phyloP scores from a whole-genome alignment of 2,797 vertebrate species.

The Glyptemys insculpta region DNA sequence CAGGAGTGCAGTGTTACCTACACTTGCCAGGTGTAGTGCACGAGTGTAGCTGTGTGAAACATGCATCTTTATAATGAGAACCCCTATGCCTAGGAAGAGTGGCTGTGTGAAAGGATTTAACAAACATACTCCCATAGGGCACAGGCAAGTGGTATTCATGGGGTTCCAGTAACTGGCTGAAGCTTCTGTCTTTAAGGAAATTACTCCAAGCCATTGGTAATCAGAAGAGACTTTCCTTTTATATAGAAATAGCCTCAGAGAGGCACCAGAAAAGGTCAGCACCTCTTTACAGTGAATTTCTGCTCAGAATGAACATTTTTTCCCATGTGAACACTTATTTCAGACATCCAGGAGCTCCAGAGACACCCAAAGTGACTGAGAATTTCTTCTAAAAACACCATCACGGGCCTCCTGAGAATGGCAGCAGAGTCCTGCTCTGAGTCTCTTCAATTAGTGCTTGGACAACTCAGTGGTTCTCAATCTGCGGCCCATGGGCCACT shows the following conservation, averaged over 20 bases:
- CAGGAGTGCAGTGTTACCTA: background rate
- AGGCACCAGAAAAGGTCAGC: background rate
- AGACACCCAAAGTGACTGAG: background rate
- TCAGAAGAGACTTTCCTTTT: background rate
- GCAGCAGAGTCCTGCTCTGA: background rate
- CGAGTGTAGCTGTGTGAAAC: background rate
- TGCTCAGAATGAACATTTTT: background rate
- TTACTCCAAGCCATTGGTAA: background rate
- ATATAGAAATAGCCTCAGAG: background rate
- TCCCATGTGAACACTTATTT: background rate
- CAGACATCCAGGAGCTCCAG: background rate
- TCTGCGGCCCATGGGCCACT: too few relatives aligned
- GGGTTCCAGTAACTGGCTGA: background rate
- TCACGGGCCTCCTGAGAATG: background rate
- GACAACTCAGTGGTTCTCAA: too few relatives aligned
- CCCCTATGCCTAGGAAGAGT: background rate
- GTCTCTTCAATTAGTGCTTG: background rate
- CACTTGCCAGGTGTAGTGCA: background rate
- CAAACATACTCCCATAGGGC: background rate
- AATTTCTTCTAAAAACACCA: background rate
- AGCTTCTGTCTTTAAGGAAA: background rate
- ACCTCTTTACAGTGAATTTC: background rate
- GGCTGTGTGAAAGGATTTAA: fast-evolving
- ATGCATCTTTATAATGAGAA: background rate
- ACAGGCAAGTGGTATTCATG: background rate